phyloP scores from a whole-genome alignment of 2,797 vertebrate species.

The Sylvilagus floridanus region DNA sequence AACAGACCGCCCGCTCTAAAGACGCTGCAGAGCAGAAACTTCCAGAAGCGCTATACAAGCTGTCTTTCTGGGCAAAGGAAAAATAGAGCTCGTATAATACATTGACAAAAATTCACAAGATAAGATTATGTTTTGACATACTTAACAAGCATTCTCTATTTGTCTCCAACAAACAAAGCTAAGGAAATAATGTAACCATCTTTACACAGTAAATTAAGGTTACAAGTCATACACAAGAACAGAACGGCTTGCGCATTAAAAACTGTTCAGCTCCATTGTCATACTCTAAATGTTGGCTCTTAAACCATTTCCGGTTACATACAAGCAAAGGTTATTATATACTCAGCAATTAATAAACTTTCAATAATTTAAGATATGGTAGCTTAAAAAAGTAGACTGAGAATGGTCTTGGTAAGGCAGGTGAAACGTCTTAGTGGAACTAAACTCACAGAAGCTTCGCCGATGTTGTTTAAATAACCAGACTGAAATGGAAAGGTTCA shows the following conservation, averaged over 20 bases:
- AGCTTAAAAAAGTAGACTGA: constrained; percentile 93
- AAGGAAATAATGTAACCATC: constrained; percentile 99
- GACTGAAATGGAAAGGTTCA: constrained; percentile 84
- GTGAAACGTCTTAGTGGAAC: constrained; percentile 92
- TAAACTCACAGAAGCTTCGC: constrained; percentile 88
- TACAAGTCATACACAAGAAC: constrained; percentile 99
- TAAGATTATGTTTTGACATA: constrained; percentile 97
- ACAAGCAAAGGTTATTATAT: constrained; percentile 98
- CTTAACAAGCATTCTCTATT: constrained; percentile 99
- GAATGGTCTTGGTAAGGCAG: constrained; percentile 96
- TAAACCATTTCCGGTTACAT: constrained; percentile 96
- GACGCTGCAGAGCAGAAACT: constrained; percentile 94
- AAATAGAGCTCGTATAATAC: constrained; percentile 96
- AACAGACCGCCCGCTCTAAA: constrained; percentile 93
- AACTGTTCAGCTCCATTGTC: constrained; percentile 96
- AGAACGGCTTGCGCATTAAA: constrained; percentile 99
- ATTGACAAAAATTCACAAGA: constrained; percentile 95
- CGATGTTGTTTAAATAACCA: constrained; percentile 82
- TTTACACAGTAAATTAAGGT: constrained; percentile 99
- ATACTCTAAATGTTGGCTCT: constrained; percentile 96
- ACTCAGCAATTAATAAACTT: constrained; percentile 95
- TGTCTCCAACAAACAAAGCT: constrained; percentile 98
- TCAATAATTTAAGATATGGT: constrained; percentile 96
- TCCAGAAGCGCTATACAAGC: constrained; percentile 97
- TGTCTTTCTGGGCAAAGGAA: constrained; percentile 96